phyloP scores from a whole-genome alignment of 2,888 invertebrate genomes.

The Perdita meconis region DNA sequence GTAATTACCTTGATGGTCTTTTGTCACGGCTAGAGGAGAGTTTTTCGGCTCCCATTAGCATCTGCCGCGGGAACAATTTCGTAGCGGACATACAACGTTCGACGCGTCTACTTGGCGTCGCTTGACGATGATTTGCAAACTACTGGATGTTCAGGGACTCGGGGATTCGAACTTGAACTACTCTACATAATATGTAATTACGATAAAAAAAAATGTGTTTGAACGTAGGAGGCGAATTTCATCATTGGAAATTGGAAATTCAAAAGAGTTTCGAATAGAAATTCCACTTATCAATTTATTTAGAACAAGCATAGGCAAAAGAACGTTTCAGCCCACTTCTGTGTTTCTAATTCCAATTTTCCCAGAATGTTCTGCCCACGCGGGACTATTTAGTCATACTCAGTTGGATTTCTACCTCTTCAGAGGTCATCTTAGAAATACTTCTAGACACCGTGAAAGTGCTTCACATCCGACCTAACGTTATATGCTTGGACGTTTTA shows the following conservation, averaged over 20 bases:
- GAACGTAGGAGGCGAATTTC: not conserved
- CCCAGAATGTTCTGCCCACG: too few relatives aligned
- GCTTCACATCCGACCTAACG: too few relatives aligned
- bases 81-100: not conserved
- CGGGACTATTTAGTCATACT: too few relatives aligned
- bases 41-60: slow-evolving; percentile 45
- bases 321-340: too few relatives aligned
- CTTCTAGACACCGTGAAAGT: too few relatives aligned
- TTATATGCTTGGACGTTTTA: too few relatives aligned
- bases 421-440: too few relatives aligned
- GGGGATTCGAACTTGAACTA: not conserved
- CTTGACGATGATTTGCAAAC: not conserved
- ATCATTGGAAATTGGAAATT: not conserved
- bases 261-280: not conserved
- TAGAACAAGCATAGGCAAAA: too few relatives aligned
- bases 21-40: slow-evolving; percentile 42
- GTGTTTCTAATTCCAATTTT: too few relatives aligned
- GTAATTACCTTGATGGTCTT: slow-evolving; percentile 53
- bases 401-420: too few relatives aligned
- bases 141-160: not conserved
- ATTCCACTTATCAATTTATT: not conserved
- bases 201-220: too few relatives aligned
- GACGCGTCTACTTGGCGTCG: not conserved
- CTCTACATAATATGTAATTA: too few relatives aligned
- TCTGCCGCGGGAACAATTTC: slow-evolving; percentile 29